Evolutionary conservation across 2,888 invertebrate genomes (phyloP), one percentile per base, ranked within the genome.

Genomic region (Lomographa bimaculata): DNA sequence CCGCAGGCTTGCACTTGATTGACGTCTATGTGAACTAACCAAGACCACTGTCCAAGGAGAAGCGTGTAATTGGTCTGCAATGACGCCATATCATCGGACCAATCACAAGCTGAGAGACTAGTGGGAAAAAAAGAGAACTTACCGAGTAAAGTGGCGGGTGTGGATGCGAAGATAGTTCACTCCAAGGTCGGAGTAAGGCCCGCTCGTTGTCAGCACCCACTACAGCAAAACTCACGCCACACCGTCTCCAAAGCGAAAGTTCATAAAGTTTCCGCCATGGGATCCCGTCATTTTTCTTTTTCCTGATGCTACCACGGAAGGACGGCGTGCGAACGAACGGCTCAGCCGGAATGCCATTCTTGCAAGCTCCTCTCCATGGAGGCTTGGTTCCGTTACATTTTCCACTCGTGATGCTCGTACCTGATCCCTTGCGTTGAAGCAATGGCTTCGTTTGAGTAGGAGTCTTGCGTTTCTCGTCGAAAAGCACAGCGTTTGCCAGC

Each of bases 261-360:
- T 91, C 90, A 60, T 91, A 82, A 46, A 92, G 70, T 60, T 89
- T 83, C 53, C 89, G 84, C 91, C 91, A 91, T 19, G 90, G 83
- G 24, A 89, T 68, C 6, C 79, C 85, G 51, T 89, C 85, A 47
- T 64, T 77, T 32, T 79, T 77, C 53, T 79, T 78, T 71, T 86
- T 90, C 36, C 78, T 77, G 29, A 87, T 76, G 37, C 86, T 89
- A 7, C 84, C 84, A 29, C 90, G 75, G 18, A 87, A 68, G 19
- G 85, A 83, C 0, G 81, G 81, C 3, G 73, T 70, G 9, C 90
- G 75, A 2, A 79, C 72, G 29, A 87, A 85, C 7, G 84, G 65
- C 19, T 82, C 80, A 1, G 70, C 46, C 2, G 77, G 64, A 42
- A 67, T 71, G 6, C 72, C 72, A 46, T 79, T 81, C 57, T 84